Conservation (phyloP, 2,797 vertebrate species). For the Diceros bicornis region DNA sequence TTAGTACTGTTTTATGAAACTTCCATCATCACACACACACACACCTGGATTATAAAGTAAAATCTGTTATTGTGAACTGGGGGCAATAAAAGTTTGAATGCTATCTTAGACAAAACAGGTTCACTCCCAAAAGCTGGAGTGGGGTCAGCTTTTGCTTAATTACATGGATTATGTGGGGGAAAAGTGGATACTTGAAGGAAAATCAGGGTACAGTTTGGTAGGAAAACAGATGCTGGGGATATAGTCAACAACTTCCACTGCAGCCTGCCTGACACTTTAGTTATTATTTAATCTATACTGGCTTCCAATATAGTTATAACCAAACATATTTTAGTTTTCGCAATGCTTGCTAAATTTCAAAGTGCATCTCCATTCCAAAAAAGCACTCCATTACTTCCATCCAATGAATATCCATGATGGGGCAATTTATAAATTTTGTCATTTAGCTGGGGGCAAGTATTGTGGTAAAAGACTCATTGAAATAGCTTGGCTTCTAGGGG, state of each 20-base stretch:
- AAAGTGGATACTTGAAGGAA: conserved; percentile 31
- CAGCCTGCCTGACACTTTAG: not conserved
- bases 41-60: conserved; percentile 19
- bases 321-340: conserved; percentile 34
- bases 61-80: not conserved
- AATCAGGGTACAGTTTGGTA: not conserved
- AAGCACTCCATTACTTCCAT: conserved; percentile 23
- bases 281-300: not conserved
- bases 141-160: not conserved
- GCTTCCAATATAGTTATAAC: not conserved
- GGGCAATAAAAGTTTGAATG: not conserved
- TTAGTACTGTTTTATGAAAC: conserved; percentile 25
- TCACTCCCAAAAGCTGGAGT: not conserved
- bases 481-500: conserved; percentile 44
- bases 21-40: not conserved
- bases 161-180: not conserved
- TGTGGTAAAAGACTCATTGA: conserved; percentile 23
- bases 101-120: not conserved
- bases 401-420: not conserved
- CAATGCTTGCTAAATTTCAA: conserved; percentile 63
- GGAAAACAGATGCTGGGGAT: not conserved
- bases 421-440: conserved; percentile 40
- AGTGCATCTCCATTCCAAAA: not conserved
- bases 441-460: conserved; percentile 49
- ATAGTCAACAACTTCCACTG: conserved; percentile 1